Percentiles rank a stretch among this genome's conserved stretches.
phyloP scores from a whole-genome alignment of 2,113 vertebrate species.

The Condylura cristata region DNA sequence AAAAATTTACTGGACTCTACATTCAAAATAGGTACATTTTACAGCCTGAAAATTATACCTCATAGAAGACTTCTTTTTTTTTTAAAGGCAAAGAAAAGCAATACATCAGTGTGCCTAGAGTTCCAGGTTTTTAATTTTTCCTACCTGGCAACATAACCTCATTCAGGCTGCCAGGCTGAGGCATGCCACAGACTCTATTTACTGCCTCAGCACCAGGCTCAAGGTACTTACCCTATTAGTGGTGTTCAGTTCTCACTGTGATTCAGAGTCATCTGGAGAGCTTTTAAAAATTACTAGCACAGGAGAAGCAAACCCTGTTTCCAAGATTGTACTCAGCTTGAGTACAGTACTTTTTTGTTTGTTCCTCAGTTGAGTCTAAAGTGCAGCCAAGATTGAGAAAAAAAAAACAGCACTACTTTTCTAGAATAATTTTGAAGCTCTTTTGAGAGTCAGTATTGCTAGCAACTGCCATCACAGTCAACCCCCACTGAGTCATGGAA shows the following conservation, averaged over 20 bases:
- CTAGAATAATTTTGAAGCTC: conserved; percentile 13
- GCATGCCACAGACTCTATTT: background rate
- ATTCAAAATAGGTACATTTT: background rate
- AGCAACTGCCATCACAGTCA: background rate
- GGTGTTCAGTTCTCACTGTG: background rate
- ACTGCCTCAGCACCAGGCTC: background rate
- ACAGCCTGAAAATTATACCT: background rate
- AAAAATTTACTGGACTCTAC: background rate
- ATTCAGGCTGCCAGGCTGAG: background rate
- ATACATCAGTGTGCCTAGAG: background rate
- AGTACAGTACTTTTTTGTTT: background rate
- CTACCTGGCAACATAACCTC: background rate
- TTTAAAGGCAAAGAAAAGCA: no score
- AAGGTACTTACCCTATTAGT: background rate
- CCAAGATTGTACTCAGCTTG: background rate
- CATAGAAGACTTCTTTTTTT: background rate
- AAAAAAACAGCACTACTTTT: background rate
- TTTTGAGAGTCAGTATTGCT: background rate
- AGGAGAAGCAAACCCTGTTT: background rate
- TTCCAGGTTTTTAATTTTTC: background rate
- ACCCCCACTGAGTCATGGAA: background rate
- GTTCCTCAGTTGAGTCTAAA: background rate
- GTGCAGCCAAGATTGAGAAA: background rate
- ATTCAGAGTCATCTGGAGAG: background rate
- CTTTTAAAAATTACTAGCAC: background rate